phyloP scores from a whole-genome alignment of 2,888 invertebrate species.

The Lasiommata megera region DNA sequence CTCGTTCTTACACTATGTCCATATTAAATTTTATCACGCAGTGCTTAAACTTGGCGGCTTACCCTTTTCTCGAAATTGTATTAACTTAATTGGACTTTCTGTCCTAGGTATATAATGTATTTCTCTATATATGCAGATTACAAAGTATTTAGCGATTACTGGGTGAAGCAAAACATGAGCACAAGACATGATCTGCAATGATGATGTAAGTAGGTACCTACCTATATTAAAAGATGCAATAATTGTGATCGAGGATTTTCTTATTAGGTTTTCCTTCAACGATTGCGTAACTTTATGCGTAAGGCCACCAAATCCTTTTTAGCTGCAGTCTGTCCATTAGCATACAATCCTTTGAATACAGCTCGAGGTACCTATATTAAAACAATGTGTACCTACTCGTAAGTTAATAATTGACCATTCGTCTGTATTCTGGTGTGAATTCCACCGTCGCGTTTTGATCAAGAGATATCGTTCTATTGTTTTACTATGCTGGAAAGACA shows the following conservation, averaged over 20 bases:
- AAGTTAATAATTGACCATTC: constrained; percentile 23
- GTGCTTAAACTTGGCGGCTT: too few species aligned
- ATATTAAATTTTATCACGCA: too few species aligned
- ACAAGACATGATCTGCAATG: too few species aligned
- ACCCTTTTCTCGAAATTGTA: too few species aligned
- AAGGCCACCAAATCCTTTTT: constrained; percentile 31
- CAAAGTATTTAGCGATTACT: too few species aligned
- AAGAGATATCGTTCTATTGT: constrained; percentile 24
- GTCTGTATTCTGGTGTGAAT: constrained; percentile 22
- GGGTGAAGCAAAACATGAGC: too few species aligned
- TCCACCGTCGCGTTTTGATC: constrained; percentile 22
- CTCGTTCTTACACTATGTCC: too few species aligned
- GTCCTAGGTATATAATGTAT: too few species aligned
- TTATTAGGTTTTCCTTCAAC: constrained; percentile 21
- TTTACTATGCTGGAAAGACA: constrained; percentile 2
- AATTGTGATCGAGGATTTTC: constrained; percentile 6
- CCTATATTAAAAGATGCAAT: neutral
- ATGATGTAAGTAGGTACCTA: too few species aligned
- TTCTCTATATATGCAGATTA: too few species aligned
- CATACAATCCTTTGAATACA: constrained; percentile 32
- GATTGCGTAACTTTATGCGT: constrained; percentile 26
- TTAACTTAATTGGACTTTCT: too few species aligned
- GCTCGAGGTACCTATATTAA: constrained; percentile 5
- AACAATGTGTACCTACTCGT: constrained; percentile 23
- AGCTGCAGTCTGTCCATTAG: constrained; percentile 31